Evolutionary conservation across 2,797 vertebrate species (phyloP).

Genomic region (Orestias chungarensis): DNA sequence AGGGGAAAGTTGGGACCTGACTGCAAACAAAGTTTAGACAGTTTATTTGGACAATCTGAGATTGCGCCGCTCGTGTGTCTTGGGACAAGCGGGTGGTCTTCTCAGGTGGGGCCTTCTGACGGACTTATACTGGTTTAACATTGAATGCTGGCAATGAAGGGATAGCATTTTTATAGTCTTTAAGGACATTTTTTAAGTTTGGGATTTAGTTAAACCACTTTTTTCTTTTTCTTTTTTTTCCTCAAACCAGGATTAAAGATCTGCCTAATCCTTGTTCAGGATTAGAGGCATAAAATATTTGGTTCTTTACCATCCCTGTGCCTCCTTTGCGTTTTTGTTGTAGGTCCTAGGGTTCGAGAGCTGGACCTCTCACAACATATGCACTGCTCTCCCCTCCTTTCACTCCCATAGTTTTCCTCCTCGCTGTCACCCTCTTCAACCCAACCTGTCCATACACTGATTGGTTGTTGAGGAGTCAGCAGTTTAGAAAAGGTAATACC

Average conservation of each 20-base stretch:
- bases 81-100: conserved; percentile 14
- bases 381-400: conserved; percentile 70
- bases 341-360: conserved; percentile 74
- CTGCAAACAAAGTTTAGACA: conserved; percentile 26
- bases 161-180: conserved; percentile 21
- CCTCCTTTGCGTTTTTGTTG: conserved; percentile 17
- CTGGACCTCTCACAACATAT: conserved; percentile 66
- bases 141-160: conserved; percentile 19
- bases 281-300: not conserved
- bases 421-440: conserved; percentile 30
- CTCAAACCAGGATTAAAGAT: conserved; percentile 22
- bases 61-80: conserved; percentile 33
- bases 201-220: conserved; percentile 18
- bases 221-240: conserved; percentile 7
- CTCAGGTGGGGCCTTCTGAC: conserved; percentile 7
- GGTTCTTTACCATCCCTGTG: conserved; percentile 10
- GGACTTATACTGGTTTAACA: conserved; percentile 17
- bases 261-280: conserved; percentile 5
- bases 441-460: not conserved
- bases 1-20: conserved; percentile 70
- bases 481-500: conserved; percentile 25
- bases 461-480: conserved; percentile 22
- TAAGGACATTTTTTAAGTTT: conserved; percentile 15
- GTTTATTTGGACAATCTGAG: conserved; percentile 38
- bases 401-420: conserved; percentile 48